Conservation (phyloP, 92 coral and sea anemone species). For the Palythoa grandiflora region DNA sequence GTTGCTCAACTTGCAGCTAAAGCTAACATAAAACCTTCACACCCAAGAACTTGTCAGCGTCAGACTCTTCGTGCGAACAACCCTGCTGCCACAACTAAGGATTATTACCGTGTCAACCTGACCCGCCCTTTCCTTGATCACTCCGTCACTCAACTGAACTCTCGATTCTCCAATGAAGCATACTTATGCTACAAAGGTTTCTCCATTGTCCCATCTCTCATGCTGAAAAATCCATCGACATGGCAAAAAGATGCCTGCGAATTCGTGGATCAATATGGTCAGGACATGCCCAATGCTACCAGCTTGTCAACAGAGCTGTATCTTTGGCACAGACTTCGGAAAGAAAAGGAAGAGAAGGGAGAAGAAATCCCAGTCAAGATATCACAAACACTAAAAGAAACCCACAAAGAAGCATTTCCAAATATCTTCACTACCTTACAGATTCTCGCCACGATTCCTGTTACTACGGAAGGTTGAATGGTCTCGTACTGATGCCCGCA, state of each 20-base stretch:
- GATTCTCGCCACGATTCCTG: constrained; percentile 63
- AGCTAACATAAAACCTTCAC: constrained; percentile 52
- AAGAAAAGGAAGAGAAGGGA: constrained; percentile 53
- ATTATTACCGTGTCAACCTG: constrained; percentile 54
- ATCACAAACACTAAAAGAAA: constrained; percentile 51
- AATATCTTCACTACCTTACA: constrained; percentile 48
- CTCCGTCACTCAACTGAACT: constrained; percentile 55
- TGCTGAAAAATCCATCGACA: constrained; percentile 46
- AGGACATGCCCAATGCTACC: constrained; percentile 51
- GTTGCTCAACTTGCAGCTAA: constrained; percentile 64
- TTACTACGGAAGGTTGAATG: constrained; percentile 43
- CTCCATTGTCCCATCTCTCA: constrained; percentile 58
- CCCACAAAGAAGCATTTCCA: constrained; percentile 36
- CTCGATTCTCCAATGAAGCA: constrained; percentile 58
- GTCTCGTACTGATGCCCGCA: constrained; percentile 47
- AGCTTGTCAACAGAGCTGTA: constrained; percentile 61
- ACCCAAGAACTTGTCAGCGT: constrained; percentile 39
- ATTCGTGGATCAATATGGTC: constrained; percentile 54
- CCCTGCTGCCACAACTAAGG: constrained; percentile 55
- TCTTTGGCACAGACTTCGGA: constrained; percentile 64
- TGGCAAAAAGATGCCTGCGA: constrained; percentile 54
- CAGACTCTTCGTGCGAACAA: constrained; percentile 56
- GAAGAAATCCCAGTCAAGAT: constrained; percentile 56
- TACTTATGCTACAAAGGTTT: constrained; percentile 61
- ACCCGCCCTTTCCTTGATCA: constrained; percentile 65